A percentile compares a stretch with the other conserved stretches of the same genome.
Evolutionary conservation across 1,140 invertebrate species (phyloP).

Genomic region (Pogonomyrmex californicus): DNA sequence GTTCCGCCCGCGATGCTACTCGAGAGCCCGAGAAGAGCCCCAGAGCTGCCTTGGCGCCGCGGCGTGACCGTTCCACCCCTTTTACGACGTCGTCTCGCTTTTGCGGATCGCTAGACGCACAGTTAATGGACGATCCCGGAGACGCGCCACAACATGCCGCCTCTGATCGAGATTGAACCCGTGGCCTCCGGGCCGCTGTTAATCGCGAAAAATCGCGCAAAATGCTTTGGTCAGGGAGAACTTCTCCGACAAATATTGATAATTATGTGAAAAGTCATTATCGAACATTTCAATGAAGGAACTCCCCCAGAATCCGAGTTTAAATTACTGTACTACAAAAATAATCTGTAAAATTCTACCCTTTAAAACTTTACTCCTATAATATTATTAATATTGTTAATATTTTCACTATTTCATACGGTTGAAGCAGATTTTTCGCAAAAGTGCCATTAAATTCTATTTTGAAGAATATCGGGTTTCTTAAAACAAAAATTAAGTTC

Average conservation of each 20-base stretch:
- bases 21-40: constrained; percentile 36
- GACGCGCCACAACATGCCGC: constrained; percentile 15
- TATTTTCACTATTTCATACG: no score
- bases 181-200: not conserved
- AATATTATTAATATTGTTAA: no score
- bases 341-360: not conserved
- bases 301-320: not conserved
- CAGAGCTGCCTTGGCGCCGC: constrained; percentile 73
- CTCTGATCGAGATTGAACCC: constrained; percentile 33
- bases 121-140: constrained; percentile 42
- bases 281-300: not conserved
- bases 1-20: constrained; percentile 75
- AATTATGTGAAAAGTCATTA: constrained; percentile 1
- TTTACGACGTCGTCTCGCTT: constrained; percentile 45
- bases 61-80: constrained; percentile 43
- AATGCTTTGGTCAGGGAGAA: not conserved
- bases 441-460: no score
- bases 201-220: constrained; percentile 39
- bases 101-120: constrained; percentile 29
- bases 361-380: not conserved
- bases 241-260: not conserved
- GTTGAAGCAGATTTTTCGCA: no score
- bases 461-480: no score
- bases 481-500: no score
- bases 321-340: not conserved